Percentiles rank a stretch among this genome's conserved stretches.
These are phyloP conservation scores for Chaetorhynchus papuensis DNA, from an alignment of 2,113 vertebrate species.

Conservation along the genomic window DNA sequence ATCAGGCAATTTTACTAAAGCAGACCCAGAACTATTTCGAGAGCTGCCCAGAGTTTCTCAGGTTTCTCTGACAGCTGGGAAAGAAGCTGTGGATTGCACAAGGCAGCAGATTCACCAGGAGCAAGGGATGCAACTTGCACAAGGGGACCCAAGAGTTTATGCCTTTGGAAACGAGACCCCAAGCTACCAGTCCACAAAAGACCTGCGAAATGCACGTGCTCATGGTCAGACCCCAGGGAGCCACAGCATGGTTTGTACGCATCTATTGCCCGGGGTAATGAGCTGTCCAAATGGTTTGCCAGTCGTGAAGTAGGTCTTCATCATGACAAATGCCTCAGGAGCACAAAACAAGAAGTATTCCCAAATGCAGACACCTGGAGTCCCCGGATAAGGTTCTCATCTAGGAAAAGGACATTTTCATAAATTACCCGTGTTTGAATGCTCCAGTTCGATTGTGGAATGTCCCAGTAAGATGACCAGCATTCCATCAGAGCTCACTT, in stretches of 20 bases:
- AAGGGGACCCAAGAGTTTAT: background rate
- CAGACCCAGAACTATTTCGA: background rate
- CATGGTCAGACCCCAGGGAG: background rate
- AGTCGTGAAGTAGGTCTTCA: background rate
- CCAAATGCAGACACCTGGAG: background rate
- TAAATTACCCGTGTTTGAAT: background rate
- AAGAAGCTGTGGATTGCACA: background rate
- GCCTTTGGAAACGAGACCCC: background rate
- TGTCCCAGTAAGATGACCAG: background rate
- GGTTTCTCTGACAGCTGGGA: background rate
- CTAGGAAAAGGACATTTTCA: background rate
- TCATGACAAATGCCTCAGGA: background rate
- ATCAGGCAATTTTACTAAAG: rapidly evolving
- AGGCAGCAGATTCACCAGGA: background rate
- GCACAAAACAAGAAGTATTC: background rate
- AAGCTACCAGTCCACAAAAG: background rate
- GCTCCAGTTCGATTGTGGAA: background rate
- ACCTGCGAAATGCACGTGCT: rapidly evolving
- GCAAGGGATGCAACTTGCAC: background rate
- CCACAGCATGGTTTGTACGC: background rate
- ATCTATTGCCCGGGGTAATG: background rate
- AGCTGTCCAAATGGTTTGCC: background rate
- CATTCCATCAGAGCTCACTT: background rate
- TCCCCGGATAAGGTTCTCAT: background rate
- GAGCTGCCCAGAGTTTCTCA: background rate